Evolutionary conservation across 2,888 invertebrate genomes (phyloP).

Genomic region (Mechanitis mazaeus): DNA sequence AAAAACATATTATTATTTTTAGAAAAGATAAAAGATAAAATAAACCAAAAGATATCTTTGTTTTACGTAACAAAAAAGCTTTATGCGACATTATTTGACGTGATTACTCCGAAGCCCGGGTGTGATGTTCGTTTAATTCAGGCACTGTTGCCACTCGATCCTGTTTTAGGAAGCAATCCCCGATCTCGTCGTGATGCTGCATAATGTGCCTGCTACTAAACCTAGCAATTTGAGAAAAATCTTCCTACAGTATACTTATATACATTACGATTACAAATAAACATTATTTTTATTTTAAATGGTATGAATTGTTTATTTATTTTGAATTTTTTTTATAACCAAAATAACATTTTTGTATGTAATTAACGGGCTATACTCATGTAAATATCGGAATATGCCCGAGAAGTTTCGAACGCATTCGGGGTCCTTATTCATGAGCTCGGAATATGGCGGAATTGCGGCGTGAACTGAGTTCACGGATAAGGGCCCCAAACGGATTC

Average conservation of each 20-base stretch:
- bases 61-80: constrained; percentile 19
- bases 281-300: too few species aligned
- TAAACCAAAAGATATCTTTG: background rate
- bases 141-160: constrained; percentile 56
- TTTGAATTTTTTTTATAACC: background rate
- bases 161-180: constrained; percentile 72
- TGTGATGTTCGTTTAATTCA: constrained; percentile 55
- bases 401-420: too few species aligned
- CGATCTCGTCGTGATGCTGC: constrained; percentile 72
- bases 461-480: too few species aligned
- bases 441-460: too few species aligned
- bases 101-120: constrained; percentile 31
- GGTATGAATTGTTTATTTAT: too few species aligned
- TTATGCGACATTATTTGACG: constrained; percentile 22
- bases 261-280: background rate
- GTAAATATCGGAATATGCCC: too few species aligned
- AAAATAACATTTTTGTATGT: too few species aligned
- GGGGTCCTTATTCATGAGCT: too few species aligned
- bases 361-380: too few species aligned
- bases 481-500: too few species aligned
- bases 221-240: constrained; percentile 61
- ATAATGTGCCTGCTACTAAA: constrained; percentile 59
- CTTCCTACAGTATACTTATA: constrained; percentile 14
- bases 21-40: too few species aligned
- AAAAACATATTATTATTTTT: too few species aligned